phyloP scores from a whole-genome alignment of 1,140 invertebrate species.

The Drosophila ambigua region DNA sequence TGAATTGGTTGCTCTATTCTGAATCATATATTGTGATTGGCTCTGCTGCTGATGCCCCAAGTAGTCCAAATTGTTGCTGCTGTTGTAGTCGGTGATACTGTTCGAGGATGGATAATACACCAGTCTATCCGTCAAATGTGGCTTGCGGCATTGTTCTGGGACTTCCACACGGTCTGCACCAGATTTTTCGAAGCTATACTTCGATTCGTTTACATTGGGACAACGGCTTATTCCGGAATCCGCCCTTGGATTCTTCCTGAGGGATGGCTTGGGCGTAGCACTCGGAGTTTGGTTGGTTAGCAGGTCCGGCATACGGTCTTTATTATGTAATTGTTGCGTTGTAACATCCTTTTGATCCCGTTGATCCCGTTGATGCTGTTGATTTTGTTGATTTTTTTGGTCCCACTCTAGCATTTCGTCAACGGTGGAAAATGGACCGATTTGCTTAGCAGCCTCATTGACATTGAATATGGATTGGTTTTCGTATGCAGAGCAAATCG shows the following conservation, averaged over 20 bases:
- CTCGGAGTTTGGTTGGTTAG: conserved; percentile 40
- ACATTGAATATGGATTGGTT: conserved; percentile 80
- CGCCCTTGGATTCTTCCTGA: neutral
- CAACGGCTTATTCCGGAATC: neutral
- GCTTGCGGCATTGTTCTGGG: conserved; percentile 34
- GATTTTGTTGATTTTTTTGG: conserved; percentile 34
- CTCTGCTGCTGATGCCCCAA: conserved; percentile 30
- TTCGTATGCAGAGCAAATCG: conserved; percentile 80
- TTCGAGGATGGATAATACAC: conserved; percentile 77
- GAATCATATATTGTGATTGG: neutral
- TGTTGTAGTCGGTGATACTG: conserved; percentile 62
- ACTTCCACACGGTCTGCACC: conserved; percentile 39
- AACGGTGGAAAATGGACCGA: conserved; percentile 31
- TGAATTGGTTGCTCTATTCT: neutral
- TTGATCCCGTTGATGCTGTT: conserved; percentile 29
- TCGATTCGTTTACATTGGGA: neutral
- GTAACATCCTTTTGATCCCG: conserved; percentile 1
- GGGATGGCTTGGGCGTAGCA: neutral
- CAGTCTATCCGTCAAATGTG: conserved; percentile 65
- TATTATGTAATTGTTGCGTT: neutral
- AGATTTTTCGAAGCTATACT: conserved; percentile 26
- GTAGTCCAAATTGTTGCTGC: conserved; percentile 62
- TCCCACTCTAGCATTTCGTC: conserved; percentile 68
- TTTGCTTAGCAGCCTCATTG: conserved; percentile 3
- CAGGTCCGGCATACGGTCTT: conserved; percentile 62